Base-by-base conservation (phyloP, 2,113 vertebrate genomes). In the Lampris incognitus region DNA sequence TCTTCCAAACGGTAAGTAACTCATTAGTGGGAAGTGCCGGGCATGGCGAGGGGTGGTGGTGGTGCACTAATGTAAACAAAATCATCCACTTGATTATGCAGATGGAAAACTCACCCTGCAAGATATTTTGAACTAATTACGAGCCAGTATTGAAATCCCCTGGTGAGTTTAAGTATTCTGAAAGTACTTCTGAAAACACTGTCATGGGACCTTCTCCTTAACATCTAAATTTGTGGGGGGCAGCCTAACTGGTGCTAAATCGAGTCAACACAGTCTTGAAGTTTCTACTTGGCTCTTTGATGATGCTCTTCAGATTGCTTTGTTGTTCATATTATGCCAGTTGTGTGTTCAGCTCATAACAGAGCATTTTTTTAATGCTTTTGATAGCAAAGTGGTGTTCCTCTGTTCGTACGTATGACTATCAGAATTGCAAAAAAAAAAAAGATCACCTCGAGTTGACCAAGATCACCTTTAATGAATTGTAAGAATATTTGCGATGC, bases 11-110 rank as follows among this genome's bases (percentile, higher is more conserved):
- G 68, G 48, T 69, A 62, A 50, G 50, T 42, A 9, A 51, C 66
- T 85, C 74, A 54, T 79, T 57, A 58, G 79, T 82, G 83, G 76
- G 89, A 92, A 91, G 91, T 91, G 88, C 87, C 89, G 89, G 83
- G 64, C 72, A 24, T 24, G 24, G 24, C 24, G 24, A 24, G 65
- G 84, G 78, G 71, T 84, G 70, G 87, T 76, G 24, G 24, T 24
- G 24, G 24, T 87, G 66, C 54, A 64, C 82, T 81, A 68, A 41
- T 79, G 66, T 84, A 79, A 71, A 83, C 55, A 83, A 75, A 24
- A 71, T 69, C 63, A 59, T 78, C 42, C 9, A 63, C 70, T 73
- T 57, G 48, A 44, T 36, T 56, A 64, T 87, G 60, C 70, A 57
- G 55, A 69, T 76, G 78, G 69, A 62, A 74, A 85, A 76, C n/a